A percentile compares a stretch with the other conserved stretches of the same genome.
Conservation (phyloP, 2,113 vertebrate species). For the Tachysurus vachellii region DNA sequence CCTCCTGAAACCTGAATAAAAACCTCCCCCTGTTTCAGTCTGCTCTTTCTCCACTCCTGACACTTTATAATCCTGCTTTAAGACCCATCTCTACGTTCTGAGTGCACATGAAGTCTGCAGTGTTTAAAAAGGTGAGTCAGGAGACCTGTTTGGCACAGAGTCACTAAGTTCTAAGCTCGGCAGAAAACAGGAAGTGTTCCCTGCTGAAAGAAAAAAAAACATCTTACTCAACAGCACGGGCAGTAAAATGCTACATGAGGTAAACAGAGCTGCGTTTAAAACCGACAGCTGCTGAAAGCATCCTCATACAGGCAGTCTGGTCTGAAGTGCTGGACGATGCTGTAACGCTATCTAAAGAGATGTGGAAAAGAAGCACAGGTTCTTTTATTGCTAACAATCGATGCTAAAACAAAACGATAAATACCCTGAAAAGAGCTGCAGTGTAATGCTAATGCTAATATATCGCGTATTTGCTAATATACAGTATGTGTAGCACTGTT, state of each 20-base stretch:
- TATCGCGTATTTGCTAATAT: not conserved
- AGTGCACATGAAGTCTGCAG: not conserved
- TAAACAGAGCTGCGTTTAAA: not conserved
- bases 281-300: not conserved
- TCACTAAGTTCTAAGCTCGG: not conserved
- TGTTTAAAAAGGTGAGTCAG: not conserved
- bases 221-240: not conserved
- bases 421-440: not conserved
- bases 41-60: slow-evolving; percentile 8
- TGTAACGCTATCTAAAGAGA: not conserved
- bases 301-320: not conserved
- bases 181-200: slow-evolving; percentile 4
- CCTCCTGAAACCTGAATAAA: not conserved
- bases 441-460: not conserved
- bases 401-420: not conserved
- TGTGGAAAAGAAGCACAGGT: not conserved
- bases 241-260: too few species aligned
- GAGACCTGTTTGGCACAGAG: not conserved
- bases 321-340: not conserved
- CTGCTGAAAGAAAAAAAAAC: slow-evolving; percentile 20
- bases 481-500: too few species aligned
- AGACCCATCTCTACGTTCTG: not conserved
- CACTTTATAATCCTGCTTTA: not conserved
- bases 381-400: not conserved
- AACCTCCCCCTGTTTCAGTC: not conserved